Evolutionary conservation across 2,888 invertebrate genomes (phyloP).

Genomic region (Pelosia muscerda): DNA sequence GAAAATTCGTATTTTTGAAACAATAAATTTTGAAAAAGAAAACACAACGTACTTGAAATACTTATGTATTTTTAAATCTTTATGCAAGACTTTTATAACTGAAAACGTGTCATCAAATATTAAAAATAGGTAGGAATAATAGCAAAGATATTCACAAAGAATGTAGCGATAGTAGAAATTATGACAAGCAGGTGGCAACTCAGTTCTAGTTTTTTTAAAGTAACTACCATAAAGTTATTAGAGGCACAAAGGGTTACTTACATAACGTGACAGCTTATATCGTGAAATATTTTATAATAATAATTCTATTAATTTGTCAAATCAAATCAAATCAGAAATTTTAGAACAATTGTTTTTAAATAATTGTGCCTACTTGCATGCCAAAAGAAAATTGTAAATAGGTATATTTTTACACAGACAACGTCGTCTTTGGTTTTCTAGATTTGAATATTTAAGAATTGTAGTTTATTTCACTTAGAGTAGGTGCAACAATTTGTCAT

Average conservation of each 20-base stretch:
- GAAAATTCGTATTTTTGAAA: neutral
- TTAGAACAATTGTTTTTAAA: too few relatives aligned
- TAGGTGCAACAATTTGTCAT: conserved; percentile 27
- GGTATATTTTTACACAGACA: too few relatives aligned
- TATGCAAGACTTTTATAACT: neutral
- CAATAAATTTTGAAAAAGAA: neutral
- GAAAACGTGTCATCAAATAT: conserved; percentile 6
- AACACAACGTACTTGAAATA: conserved; percentile 1
- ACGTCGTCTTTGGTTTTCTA: conserved; percentile 20
- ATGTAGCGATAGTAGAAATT: conserved; percentile 35
- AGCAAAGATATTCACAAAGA: conserved; percentile 18
- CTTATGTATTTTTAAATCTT: neutral
- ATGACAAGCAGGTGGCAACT: conserved; percentile 40
- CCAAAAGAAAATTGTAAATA: conserved; percentile 7
- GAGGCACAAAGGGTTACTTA: too few relatives aligned
- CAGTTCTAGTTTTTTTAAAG: conserved; percentile 16
- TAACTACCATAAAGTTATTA: conserved; percentile 28
- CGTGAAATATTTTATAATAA: too few relatives aligned
- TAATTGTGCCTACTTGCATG: too few relatives aligned
- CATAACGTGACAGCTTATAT: too few relatives aligned
- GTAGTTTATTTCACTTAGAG: neutral
- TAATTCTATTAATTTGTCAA: too few relatives aligned
- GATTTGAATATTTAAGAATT: conserved; percentile 2
- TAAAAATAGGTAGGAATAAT: conserved; percentile 3
- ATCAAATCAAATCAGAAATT: too few relatives aligned